Evolutionary conservation across 2,888 invertebrate genomes (phyloP).

Genomic region (Acanthosepion esculentum): DNA sequence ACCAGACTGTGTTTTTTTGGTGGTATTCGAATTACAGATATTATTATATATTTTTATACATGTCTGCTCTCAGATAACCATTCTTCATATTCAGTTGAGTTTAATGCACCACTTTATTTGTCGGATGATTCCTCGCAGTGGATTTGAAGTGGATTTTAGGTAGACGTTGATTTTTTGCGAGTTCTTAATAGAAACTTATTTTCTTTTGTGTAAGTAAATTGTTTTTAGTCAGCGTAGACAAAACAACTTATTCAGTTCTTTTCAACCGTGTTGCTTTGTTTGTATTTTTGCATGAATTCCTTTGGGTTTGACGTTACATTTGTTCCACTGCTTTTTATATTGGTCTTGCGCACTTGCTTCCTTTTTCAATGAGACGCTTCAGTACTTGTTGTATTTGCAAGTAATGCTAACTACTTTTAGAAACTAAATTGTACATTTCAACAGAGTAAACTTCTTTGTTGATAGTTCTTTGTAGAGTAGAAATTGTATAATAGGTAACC

Average conservation of each 20-base stretch:
- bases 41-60: too few relatives aligned
- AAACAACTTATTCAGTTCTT: background rate
- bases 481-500: too few relatives aligned
- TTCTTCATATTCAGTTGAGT: too few relatives aligned
- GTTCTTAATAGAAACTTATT: background rate
- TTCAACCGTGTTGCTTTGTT: background rate
- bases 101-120: too few relatives aligned
- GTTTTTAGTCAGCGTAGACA: conserved; percentile 4
- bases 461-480: background rate
- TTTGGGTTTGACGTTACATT: background rate
- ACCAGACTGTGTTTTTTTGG: too few relatives aligned
- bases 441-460: background rate
- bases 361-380: background rate
- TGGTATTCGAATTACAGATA: too few relatives aligned
- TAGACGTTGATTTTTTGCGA: background rate
- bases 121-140: background rate
- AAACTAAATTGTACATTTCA: background rate
- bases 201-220: background rate
- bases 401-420: background rate
- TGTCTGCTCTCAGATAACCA: too few relatives aligned
- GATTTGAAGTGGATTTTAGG: background rate
- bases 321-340: background rate
- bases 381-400: background rate
- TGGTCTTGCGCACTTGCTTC: background rate
- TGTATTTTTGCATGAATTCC: background rate